phyloP scores from a whole-genome alignment of 2,888 invertebrate genomes.

The Arrhopalites spinosus region DNA sequence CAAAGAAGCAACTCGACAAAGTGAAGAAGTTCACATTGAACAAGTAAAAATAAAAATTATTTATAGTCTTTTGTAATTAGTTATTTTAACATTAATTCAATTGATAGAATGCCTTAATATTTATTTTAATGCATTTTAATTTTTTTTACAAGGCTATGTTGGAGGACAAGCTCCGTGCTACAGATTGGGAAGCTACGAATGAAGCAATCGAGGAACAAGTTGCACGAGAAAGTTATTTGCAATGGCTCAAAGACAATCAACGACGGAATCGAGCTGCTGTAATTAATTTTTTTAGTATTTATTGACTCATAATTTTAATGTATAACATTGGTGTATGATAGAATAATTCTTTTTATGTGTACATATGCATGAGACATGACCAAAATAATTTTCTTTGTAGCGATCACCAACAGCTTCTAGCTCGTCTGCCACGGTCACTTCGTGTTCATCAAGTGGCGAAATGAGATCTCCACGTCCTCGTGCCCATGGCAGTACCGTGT shows the following conservation, averaged over 20 bases:
- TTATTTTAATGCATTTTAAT: no score
- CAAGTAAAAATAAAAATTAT: conserved; percentile 67
- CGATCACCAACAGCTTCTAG: conserved; percentile 55
- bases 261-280: conserved; percentile 63
- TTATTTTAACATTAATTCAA: no score
- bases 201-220: conserved; percentile 88
- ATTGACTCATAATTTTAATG: no score
- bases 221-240: conserved; percentile 81
- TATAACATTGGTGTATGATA: no score
- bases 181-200: conserved; percentile 90
- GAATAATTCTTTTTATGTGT: no score
- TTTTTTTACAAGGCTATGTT: conserved; percentile 92
- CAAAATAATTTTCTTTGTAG: no score
- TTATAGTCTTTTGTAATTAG: no score
- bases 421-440: conserved; percentile 54
- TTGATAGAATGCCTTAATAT: no score
- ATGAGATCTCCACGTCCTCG: conserved; percentile 52
- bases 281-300: no score
- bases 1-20: conserved; percentile 74
- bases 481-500: conserved; percentile 48
- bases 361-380: no score
- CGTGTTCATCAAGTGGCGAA: conserved; percentile 46
- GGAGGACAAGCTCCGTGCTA: conserved; percentile 84
- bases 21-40: conserved; percentile 79
- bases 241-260: conserved; percentile 74